Evolutionary conservation across 2,797 vertebrate species (phyloP).

Genomic region (Champsocephalus esox): DNA sequence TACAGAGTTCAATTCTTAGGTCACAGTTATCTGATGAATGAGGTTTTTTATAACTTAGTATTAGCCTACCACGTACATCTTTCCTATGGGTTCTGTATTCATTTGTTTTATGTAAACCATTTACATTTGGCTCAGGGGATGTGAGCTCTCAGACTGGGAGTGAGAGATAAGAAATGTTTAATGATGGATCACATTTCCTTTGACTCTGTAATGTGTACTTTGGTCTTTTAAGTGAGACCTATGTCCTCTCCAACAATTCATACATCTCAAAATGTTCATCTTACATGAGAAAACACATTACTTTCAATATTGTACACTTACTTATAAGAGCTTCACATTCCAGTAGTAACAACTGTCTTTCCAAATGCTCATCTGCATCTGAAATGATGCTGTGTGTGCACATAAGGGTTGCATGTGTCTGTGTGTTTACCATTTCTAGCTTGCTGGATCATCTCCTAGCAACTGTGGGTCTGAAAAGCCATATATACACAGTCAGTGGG

Average conservation of each 20-base stretch:
- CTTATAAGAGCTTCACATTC: constrained; percentile 25
- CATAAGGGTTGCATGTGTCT: constrained; percentile 61
- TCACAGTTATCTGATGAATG: constrained; percentile 70
- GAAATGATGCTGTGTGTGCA: constrained; percentile 52
- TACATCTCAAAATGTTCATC: neutral
- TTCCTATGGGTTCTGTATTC: constrained; percentile 20
- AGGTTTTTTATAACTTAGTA: constrained; percentile 45
- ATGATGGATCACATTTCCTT: constrained; percentile 26
- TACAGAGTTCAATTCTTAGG: no score
- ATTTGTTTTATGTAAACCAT: constrained; percentile 42
- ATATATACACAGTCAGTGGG: constrained; percentile 70
- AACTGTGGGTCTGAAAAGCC: constrained; percentile 74
- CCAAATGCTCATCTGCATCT: constrained; percentile 43
- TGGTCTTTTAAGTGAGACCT: constrained; percentile 2
- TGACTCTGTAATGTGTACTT: constrained; percentile 35
- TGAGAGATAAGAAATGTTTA: constrained; percentile 26
- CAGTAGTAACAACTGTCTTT: constrained; percentile 37
- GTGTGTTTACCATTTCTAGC: constrained; percentile 69
- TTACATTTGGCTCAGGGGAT: constrained; percentile 25
- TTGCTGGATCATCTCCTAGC: constrained; percentile 79
- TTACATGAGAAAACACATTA: constrained; percentile 7
- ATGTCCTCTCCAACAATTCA: constrained; percentile 3
- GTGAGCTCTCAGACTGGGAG: constrained; percentile 6
- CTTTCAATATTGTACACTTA: neutral
- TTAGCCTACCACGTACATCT: constrained; percentile 14